Evolutionary conservation across 2,113 vertebrate species (phyloP).

Genomic region (Ictidomys tridecemlineatus): DNA sequence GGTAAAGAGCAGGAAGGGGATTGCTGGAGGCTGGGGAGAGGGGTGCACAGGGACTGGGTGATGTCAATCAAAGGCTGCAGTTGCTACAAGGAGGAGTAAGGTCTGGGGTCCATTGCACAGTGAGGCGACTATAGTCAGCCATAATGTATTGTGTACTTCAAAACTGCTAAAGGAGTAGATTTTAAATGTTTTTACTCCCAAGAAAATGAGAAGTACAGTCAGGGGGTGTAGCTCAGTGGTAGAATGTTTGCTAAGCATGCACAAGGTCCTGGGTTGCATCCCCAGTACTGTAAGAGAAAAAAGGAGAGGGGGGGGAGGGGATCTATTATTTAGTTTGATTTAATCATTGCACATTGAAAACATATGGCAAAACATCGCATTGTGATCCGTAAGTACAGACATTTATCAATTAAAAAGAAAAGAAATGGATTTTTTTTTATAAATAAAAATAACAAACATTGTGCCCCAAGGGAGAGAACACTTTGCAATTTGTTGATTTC

Average conservation of each 20-base stretch:
- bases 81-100: background rate
- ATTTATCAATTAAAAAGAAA: background rate
- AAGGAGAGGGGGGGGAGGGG: background rate
- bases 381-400: background rate
- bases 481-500: background rate
- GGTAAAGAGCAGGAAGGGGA: too few relatives aligned
- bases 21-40: background rate
- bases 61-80: background rate
- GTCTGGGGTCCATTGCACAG: background rate
- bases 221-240: background rate
- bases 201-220: background rate
- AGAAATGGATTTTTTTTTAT: background rate
- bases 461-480: background rate
- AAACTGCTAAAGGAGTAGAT: background rate
- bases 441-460: background rate
- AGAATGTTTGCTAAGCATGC: background rate
- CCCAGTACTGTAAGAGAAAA: background rate
- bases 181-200: background rate
- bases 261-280: background rate
- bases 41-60: background rate
- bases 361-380: background rate
- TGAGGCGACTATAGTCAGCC: too few relatives aligned
- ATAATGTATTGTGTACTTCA: background rate
- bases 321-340: background rate
- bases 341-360: background rate